These are phyloP conservation scores for human DNA, from an alignment of 2,113 vertebrate genomes.

Conservation along the genomic window GRCh38 chr18:10211001-10211500, in stretches of 20 bases:
- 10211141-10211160: neutral
- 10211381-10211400: neutral
- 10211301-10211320: neutral
- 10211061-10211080: neutral
- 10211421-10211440: neutral
- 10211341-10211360: neutral
- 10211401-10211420: neutral
- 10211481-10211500: neutral
- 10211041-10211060: neutral
- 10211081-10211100: neutral
- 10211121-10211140: neutral
- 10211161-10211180: neutral
- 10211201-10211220: neutral
- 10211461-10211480: neutral
- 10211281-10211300: neutral
- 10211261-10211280: neutral
- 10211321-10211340: neutral
- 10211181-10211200: neutral
- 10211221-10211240: conserved; percentile 4
- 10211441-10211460: neutral
- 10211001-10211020: neutral
- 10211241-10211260: neutral
- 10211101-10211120: neutral
- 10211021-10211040: neutral
- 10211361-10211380: neutral